Conservation (phyloP, 2,797 vertebrate species). For the Cossypha niveicapilla region DNA sequence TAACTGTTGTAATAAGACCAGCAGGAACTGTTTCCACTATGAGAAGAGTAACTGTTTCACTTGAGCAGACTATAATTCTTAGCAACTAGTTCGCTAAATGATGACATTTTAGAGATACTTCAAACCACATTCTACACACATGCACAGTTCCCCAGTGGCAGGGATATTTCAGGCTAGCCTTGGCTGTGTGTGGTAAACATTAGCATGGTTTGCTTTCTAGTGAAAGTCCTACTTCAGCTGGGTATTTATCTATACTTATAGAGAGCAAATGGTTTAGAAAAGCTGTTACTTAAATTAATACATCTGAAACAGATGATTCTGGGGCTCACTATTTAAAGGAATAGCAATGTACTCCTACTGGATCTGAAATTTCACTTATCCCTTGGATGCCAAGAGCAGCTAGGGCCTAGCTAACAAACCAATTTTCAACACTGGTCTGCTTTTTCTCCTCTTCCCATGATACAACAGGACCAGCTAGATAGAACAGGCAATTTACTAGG, state of each 20-base stretch:
- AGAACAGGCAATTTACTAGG: not conserved
- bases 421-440: not conserved
- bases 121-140: not conserved
- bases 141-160: not conserved
- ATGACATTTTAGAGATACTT: not conserved
- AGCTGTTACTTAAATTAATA: not conserved
- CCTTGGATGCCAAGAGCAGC: not conserved
- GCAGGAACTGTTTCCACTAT: not conserved
- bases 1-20: not conserved
- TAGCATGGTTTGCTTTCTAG: not conserved
- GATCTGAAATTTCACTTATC: not conserved
- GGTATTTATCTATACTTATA: not conserved
- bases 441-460: not conserved
- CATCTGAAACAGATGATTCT: not conserved
- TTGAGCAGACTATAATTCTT: not conserved
- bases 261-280: not conserved
- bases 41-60: not conserved
- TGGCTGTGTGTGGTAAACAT: not conserved
- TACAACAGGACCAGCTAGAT: not conserved
- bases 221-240: fast-evolving
- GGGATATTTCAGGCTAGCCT: not conserved
- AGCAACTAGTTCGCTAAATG: not conserved
- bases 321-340: not conserved
- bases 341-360: not conserved
- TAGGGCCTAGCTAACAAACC: not conserved